Conservation (phyloP, 2,888 invertebrate species). For the Rotaria socialis region DNA sequence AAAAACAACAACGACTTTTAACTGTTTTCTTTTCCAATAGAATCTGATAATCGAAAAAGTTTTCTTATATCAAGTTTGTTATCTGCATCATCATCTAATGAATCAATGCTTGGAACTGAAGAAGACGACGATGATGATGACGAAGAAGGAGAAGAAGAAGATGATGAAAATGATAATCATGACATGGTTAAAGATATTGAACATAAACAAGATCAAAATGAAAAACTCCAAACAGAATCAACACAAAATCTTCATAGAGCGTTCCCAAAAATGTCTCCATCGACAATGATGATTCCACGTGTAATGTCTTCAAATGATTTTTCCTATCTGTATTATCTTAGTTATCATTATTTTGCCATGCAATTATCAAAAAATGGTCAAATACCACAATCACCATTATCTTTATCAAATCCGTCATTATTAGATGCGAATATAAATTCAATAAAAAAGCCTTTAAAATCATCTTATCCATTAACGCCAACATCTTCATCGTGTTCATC, state of each 20-base stretch:
- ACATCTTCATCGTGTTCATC: slow-evolving; percentile 24
- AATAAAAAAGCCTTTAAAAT: background rate
- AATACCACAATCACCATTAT: background rate
- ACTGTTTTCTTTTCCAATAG: background rate
- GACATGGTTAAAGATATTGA: background rate
- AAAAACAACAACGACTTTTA: too few relatives aligned
- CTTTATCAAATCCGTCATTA: background rate
- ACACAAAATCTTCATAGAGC: slow-evolving; percentile 32
- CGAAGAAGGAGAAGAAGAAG: background rate
- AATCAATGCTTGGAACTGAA: background rate
- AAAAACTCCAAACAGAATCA: background rate
- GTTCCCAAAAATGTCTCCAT: background rate
- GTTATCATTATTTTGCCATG: slow-evolving; percentile 32
- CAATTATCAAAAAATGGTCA: background rate
- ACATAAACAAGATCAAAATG: background rate
- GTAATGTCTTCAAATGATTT: slow-evolving; percentile 22
- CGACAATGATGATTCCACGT: background rate
- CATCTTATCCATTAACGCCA: slow-evolving; percentile 6
- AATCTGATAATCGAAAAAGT: slow-evolving; percentile 12
- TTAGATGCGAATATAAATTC: background rate
- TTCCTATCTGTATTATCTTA: slow-evolving; percentile 11
- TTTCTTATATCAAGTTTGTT: background rate
- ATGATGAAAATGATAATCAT: background rate
- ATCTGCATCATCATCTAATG: background rate
- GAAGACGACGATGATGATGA: background rate